Base-by-base conservation (phyloP, 2,113 vertebrate genomes). In the Tenrec ecaudatus region DNA sequence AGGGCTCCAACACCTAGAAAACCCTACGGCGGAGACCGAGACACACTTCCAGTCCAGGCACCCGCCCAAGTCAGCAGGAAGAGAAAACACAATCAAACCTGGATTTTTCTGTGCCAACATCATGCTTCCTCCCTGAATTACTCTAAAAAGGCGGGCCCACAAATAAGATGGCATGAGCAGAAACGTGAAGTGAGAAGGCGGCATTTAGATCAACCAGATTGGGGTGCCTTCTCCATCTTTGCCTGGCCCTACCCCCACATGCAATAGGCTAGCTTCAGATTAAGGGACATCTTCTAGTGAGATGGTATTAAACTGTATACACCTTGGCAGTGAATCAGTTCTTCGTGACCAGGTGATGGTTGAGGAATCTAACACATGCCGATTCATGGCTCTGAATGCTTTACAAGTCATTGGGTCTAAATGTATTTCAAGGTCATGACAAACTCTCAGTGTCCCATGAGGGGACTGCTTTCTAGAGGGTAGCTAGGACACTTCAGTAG, bases 341-440 rank as follows among this genome's bases (percentile, higher is more conserved):
- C 88, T 78, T 92, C 68, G 71, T 14, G 80, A 69, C 85, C 82
- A 15, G 60, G 78, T 88, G 83, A 33, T 38, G 88, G 71, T 77
- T 92, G 53, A 87, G 86, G 95, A 91, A 96, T 93, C 91, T 75
- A 94, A 57, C 64, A n/a, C 62, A 43, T 53, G 53, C 25, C 76
- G 84, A 84, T 88, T 92, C 38, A 78, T 86, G 92, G 91, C 88
- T 57, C 90, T 89, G 78, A 66, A 92, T 31, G 75, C 15, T 89
- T 94, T 89, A 14, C 86, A 94, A 89, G 89, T 58, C 82, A 90
- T 76, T n/a, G 66, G 82, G 47, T 75, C 86, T 78, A 80, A 92
- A 94, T 43, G 78, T 84, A 86, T 79, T 83, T 89, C 40, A 68
- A 89, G 43, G 20, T 82, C 88, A 90, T 90, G 58, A 43, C 62